Percentiles rank a stretch among this genome's conserved stretches.
Evolutionary conservation across 2,797 vertebrate species (phyloP).

Genomic region (Cuculus canorus): DNA sequence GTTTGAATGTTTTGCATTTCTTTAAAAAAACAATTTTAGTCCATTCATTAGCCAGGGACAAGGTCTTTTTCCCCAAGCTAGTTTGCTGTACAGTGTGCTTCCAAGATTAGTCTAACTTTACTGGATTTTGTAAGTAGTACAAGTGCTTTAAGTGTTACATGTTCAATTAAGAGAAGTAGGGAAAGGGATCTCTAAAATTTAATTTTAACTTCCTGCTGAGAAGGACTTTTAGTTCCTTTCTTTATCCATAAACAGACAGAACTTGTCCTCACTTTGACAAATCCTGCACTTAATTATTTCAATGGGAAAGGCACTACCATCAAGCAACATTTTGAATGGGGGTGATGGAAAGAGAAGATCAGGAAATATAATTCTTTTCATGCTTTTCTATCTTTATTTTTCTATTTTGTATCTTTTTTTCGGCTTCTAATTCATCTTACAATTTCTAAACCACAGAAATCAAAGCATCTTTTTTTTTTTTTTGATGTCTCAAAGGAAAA

Average conservation of each 20-base stretch:
- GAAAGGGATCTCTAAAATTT: neutral
- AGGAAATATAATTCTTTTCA: neutral
- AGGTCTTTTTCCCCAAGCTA: neutral
- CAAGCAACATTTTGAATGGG: neutral
- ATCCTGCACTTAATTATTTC: neutral
- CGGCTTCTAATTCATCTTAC: conserved; percentile 55
- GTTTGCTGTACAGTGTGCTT: neutral
- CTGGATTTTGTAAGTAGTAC: neutral
- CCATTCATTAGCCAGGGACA: neutral
- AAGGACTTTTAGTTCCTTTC: neutral
- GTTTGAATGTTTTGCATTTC: neutral
- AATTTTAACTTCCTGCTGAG: neutral
- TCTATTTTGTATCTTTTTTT: conserved; percentile 59
- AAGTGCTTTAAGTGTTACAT: neutral
- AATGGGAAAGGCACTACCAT: neutral
- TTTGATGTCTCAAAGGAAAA: conserved; percentile 64
- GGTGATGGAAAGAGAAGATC: neutral
- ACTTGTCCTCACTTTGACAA: neutral
- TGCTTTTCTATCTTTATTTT: conserved; percentile 62
- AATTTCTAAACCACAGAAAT: conserved; percentile 73
- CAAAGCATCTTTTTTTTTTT: conserved; percentile 58
- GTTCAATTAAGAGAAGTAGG: neutral
- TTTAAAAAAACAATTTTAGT: neutral
- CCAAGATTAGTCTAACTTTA: neutral
- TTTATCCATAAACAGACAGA: neutral